Base-by-base conservation (phyloP, 2,888 invertebrate species). In the Laothoe populi region DNA sequence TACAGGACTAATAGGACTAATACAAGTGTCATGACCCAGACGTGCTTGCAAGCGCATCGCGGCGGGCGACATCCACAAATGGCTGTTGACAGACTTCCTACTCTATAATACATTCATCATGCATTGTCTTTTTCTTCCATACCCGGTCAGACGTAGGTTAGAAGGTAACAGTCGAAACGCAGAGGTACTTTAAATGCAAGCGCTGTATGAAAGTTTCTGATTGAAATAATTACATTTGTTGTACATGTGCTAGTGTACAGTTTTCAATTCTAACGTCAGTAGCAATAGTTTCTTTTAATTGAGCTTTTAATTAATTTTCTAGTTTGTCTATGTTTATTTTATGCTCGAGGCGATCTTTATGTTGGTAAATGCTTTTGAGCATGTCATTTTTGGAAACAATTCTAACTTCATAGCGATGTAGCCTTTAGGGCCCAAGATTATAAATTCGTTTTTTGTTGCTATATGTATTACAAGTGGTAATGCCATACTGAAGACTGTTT, bases 51-150 rank as follows among this genome's bases (percentile, higher is more conserved):
- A 71, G 67, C 68, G 69, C 57, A 60, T 49, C 35, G 62, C 61
- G 63, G 64, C 64, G 63, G 65, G 64, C 62, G 64, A 65, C 71
- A 67, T 72, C 76, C 82, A 73, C 77, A 81, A 81, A 82, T 76
- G 79, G 75, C 73, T 69, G 66, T 66, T 70, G 75, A 77, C 75
- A 74, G 74, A 74, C 75, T 79, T 78, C 77, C 77, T 77, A 70
- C 63, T 70, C 59, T 16, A 65, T 59, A 66, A 68, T 60, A 64
- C 61, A 63, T 63, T 64, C 63, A 63, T 58, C 13, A 44, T 57
- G 0, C 11, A 11, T 45, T 64, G 13, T 67, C 68, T 59, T 67
- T 31, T 57, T 69, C 65, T 57, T 19, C 42, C 60, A 3, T 19
- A 53, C 57, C 7, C 1, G 16, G 8, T 35, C 10, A 21, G 7